phyloP scores from a whole-genome alignment of 2,113 vertebrate genomes.

The Rhinopomastus cyanomelas region DNA sequence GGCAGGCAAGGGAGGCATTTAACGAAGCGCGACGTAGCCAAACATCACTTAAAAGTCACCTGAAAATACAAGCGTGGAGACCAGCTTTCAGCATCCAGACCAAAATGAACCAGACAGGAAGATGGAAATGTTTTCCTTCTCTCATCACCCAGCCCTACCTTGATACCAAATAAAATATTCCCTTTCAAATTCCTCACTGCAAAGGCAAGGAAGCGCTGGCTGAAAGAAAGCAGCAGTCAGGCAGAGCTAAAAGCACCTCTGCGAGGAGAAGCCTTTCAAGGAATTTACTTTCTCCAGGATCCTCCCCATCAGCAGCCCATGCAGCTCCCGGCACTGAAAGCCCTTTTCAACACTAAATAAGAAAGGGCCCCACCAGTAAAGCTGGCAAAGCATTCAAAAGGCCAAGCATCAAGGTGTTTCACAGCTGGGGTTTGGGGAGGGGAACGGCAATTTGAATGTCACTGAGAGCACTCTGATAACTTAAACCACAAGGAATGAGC shows the following conservation, averaged over 20 bases:
- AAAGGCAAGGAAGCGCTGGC: neutral
- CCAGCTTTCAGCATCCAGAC: neutral
- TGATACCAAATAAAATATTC: neutral
- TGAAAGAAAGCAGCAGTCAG: neutral
- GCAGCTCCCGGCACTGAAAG: neutral
- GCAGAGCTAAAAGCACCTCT: neutral
- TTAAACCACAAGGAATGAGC: neutral
- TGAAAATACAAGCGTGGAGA: neutral
- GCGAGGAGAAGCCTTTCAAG: neutral
- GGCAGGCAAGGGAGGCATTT: neutral
- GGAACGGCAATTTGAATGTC: neutral
- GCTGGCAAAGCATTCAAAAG: constrained; percentile 4
- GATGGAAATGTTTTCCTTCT: neutral
- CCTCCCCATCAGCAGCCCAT: neutral
- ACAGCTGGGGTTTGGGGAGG: neutral
- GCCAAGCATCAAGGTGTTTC: neutral
- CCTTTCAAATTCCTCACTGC: neutral
- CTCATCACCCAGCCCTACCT: neutral
- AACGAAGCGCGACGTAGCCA: fast-evolving
- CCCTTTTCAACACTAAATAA: constrained; percentile 29
- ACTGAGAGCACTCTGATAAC: neutral
- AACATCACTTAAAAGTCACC: neutral
- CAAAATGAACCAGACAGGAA: neutral
- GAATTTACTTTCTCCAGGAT: constrained; percentile 29
- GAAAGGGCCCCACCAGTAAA: constrained; percentile 5